phyloP scores from a whole-genome alignment of 2,113 vertebrate genomes.

The Ochotona princeps region DNA sequence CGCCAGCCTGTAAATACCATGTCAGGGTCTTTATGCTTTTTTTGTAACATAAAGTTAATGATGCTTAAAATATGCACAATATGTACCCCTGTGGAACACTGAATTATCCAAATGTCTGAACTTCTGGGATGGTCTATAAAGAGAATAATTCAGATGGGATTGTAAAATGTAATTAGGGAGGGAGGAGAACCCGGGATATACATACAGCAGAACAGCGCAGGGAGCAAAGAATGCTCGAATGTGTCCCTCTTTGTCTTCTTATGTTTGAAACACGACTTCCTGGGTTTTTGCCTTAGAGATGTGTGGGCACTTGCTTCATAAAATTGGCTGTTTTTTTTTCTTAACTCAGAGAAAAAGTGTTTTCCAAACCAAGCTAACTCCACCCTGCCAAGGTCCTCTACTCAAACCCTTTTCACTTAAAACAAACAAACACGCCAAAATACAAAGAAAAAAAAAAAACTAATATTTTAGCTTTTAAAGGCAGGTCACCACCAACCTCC shows the following conservation, averaged over 20 bases:
- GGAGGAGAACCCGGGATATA: not conserved
- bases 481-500: constrained; percentile 73
- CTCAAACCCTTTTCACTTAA: constrained; percentile 34
- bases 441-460: constrained; percentile 44
- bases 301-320: constrained; percentile 40
- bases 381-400: not conserved
- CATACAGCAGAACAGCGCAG: not conserved
- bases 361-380: constrained; percentile 58
- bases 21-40: constrained; percentile 57
- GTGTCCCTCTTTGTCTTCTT: constrained; percentile 24
- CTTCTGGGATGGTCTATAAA: constrained; percentile 66
- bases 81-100: constrained; percentile 63
- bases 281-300: constrained; percentile 57
- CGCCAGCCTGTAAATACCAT: constrained; percentile 61
- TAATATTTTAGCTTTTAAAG: constrained; percentile 80
- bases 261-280: constrained; percentile 60
- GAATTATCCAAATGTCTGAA: constrained; percentile 69
- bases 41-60: constrained; percentile 72
- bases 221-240: not conserved
- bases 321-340: constrained; percentile 56
- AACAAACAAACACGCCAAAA: constrained; percentile 68
- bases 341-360: constrained; percentile 30
- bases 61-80: constrained; percentile 73
- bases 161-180: constrained; percentile 38
- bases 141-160: constrained; percentile 51